Evolutionary conservation across 2,113 vertebrate genomes (phyloP).

Genomic region (Columba janthina): DNA sequence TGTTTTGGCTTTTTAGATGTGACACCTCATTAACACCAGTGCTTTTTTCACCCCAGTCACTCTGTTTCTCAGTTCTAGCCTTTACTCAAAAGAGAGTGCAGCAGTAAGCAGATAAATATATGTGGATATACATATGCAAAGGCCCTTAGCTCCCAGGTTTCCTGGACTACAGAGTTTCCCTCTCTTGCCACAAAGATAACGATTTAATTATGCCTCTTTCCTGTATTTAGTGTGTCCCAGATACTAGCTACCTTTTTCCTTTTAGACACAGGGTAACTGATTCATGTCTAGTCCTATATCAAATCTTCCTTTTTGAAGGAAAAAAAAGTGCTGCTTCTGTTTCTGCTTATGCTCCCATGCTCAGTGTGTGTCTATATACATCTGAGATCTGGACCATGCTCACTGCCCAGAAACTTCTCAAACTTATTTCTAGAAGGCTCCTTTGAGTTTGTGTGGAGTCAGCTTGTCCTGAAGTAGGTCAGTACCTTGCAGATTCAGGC

Average conservation of each 20-base stretch:
- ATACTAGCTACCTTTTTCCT: background rate
- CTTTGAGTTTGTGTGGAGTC: background rate
- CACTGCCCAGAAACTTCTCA: background rate
- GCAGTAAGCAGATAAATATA: background rate
- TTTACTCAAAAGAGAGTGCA: background rate
- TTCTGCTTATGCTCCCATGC: background rate
- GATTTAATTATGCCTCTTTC: background rate
- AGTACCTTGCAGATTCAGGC: background rate
- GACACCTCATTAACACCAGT: background rate
- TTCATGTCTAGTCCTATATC: background rate
- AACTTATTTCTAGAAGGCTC: background rate
- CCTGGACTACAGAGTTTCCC: background rate
- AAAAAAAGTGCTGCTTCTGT: fast-evolving
- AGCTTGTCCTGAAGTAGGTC: fast-evolving
- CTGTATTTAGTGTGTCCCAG: background rate
- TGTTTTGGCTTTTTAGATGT: background rate
- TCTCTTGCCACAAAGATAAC: background rate
- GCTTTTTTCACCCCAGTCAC: background rate
- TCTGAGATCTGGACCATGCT: background rate
- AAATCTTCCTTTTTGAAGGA: background rate
- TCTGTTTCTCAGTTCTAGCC: background rate
- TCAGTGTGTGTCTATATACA: background rate
- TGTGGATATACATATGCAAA: background rate
- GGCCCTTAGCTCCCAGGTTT: background rate
- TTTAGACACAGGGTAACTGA: background rate